Percentiles rank a stretch among this genome's conserved stretches.
Evolutionary conservation across 2,888 invertebrate genomes (phyloP).

Genomic region (Lathronympha strigana): DNA sequence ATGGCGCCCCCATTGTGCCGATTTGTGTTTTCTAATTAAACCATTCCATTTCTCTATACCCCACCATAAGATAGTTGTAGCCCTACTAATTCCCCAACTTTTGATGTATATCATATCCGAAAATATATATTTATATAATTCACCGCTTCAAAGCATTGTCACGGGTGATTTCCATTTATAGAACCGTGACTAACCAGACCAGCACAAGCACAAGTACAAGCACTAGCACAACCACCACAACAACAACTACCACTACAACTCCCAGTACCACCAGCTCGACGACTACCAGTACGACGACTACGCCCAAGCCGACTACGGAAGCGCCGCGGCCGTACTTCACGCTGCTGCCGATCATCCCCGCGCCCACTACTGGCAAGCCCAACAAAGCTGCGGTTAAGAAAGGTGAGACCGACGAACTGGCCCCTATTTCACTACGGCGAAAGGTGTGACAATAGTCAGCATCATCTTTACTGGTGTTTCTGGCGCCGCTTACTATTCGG

Average conservation of each 20-base stretch:
- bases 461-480: no score
- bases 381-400: slow-evolving; percentile 59
- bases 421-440: no score
- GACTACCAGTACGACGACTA: slow-evolving; percentile 64
- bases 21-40: no score
- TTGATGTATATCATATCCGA: neutral
- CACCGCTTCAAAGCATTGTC: slow-evolving; percentile 25
- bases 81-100: no score
- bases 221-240: slow-evolving; percentile 61
- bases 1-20: no score
- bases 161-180: slow-evolving; percentile 53
- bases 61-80: no score
- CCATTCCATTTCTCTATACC: no score
- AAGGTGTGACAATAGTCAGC: no score
- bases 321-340: slow-evolving; percentile 71
- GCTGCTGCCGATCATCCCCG: slow-evolving; percentile 72
- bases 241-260: slow-evolving; percentile 69
- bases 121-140: neutral
- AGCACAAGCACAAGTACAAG: slow-evolving; percentile 59
- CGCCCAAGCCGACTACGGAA: slow-evolving; percentile 59
- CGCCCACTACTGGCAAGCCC: slow-evolving; percentile 50
- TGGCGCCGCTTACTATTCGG: no score
- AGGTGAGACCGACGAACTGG: slow-evolving; percentile 55
- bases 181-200: slow-evolving; percentile 50
- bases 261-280: slow-evolving; percentile 73